These are phyloP conservation scores for Masnerella sp. DNA, from an alignment of 2,888 invertebrate genomes.

Conservation along the genomic window DNA sequence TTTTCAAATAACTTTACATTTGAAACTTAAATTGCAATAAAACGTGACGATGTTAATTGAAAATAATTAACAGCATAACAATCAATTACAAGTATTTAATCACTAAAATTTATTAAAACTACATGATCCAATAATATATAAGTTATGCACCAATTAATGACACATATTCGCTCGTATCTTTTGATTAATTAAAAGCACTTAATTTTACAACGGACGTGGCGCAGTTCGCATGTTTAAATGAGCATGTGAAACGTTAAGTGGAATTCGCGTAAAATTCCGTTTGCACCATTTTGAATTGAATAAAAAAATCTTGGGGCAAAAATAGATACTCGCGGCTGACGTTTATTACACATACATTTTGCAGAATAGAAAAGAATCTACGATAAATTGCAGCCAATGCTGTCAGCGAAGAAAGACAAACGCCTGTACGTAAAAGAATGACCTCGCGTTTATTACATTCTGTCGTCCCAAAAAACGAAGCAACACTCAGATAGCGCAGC, in stretches of 20 bases:
- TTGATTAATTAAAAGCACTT: neutral
- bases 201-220: neutral
- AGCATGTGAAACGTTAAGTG: neutral
- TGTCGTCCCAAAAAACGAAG: conserved; percentile 33
- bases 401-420: conserved; percentile 51
- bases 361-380: conserved; percentile 42
- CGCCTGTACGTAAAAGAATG: conserved; percentile 43
- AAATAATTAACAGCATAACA: too few species aligned
- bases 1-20: too few species aligned
- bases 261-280: conserved; percentile 21
- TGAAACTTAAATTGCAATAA: too few species aligned
- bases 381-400: conserved; percentile 49
- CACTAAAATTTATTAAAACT: too few species aligned
- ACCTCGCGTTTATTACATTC: conserved; percentile 48
- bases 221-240: neutral
- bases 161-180: too few species aligned
- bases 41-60: too few species aligned
- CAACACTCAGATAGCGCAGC: too few species aligned
- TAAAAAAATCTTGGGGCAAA: conserved; percentile 36
- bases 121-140: too few species aligned
- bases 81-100: too few species aligned
- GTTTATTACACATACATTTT: conserved; percentile 54
- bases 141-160: too few species aligned
- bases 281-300: conserved; percentile 30
- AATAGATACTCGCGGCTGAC: conserved; percentile 42